Conservation (phyloP, 2,797 vertebrate species). For the Benthosema pterotum region DNA sequence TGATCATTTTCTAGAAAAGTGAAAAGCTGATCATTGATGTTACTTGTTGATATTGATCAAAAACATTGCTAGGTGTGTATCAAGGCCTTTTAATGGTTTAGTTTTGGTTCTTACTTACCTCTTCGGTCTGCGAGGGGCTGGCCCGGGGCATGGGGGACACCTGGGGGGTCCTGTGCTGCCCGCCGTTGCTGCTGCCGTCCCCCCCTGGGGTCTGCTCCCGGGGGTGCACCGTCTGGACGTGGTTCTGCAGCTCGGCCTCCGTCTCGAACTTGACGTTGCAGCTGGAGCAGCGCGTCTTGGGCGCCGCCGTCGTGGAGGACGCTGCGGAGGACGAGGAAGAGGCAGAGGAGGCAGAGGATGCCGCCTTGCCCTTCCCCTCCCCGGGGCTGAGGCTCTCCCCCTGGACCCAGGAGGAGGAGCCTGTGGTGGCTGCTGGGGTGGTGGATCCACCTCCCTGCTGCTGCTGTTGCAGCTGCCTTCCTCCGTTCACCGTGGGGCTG, state of each 20-base stretch:
- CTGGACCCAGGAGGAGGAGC: conserved; percentile 80
- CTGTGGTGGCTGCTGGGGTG: conserved; percentile 70
- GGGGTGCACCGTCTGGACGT: conserved; percentile 93
- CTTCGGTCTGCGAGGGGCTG: conserved; percentile 96
- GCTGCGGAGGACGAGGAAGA: conserved; percentile 82
- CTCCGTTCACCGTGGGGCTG: conserved; percentile 85
- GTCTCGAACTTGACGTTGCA: conserved; percentile 99
- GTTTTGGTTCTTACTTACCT: conserved; percentile 85
- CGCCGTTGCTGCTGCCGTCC: conserved; percentile 88
- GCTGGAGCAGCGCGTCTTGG: conserved; percentile 95
- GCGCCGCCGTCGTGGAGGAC: conserved; percentile 77
- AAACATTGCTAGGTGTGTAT: too few species aligned
- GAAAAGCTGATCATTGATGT: too few species aligned
- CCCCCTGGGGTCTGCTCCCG: conserved; percentile 89
- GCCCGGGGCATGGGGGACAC: conserved; percentile 97
- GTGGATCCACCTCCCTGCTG: conserved; percentile 55
- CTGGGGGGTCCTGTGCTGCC: conserved; percentile 93
- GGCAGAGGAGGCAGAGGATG: conserved; percentile 82
- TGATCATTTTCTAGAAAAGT: too few species aligned
- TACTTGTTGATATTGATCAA: too few species aligned
- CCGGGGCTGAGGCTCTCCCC: conserved; percentile 89
- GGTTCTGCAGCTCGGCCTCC: conserved; percentile 94
- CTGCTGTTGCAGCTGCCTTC: conserved; percentile 72
- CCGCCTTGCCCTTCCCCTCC: conserved; percentile 89
- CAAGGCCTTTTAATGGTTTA: too few species aligned